Conservation (phyloP, 1,140 invertebrate genomes). For the Babylonia areolata region DNA sequence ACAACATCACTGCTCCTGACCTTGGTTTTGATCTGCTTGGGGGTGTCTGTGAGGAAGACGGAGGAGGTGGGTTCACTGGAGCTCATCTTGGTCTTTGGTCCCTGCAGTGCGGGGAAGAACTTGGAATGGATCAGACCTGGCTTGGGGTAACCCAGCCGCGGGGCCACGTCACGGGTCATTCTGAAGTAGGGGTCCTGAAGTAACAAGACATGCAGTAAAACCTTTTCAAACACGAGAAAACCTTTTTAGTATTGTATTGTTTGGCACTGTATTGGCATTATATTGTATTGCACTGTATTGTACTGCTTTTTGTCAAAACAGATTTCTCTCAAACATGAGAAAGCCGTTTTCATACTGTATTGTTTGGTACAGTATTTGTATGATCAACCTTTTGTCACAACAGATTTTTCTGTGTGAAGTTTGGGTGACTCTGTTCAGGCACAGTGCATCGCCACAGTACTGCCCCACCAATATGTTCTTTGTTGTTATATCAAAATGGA, state of each 20-base stretch:
- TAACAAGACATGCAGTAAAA: constrained; percentile 11
- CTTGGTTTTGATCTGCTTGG: constrained; percentile 98
- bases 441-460: too few species aligned
- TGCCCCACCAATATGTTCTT: too few species aligned
- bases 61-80: constrained; percentile 95
- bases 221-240: neutral
- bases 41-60: constrained; percentile 95
- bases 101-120: constrained; percentile 97
- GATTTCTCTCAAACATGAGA: too few species aligned
- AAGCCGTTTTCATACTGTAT: too few species aligned
- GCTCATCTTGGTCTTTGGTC: constrained; percentile 98
- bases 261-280: neutral
- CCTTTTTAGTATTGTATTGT: neutral
- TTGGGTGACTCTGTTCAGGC: too few species aligned
- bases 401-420: too few species aligned
- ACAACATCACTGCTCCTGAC: too few species aligned
- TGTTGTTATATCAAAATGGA: too few species aligned
- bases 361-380: too few species aligned
- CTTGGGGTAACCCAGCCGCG: constrained; percentile 90
- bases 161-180: constrained; percentile 98
- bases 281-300: too few species aligned
- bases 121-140: constrained; percentile 95
- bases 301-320: too few species aligned
- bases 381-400: too few species aligned
- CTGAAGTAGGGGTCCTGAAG: constrained; percentile 96